Conservation (phyloP, 2,113 vertebrate species). For the Hepsetus odoe region DNA sequence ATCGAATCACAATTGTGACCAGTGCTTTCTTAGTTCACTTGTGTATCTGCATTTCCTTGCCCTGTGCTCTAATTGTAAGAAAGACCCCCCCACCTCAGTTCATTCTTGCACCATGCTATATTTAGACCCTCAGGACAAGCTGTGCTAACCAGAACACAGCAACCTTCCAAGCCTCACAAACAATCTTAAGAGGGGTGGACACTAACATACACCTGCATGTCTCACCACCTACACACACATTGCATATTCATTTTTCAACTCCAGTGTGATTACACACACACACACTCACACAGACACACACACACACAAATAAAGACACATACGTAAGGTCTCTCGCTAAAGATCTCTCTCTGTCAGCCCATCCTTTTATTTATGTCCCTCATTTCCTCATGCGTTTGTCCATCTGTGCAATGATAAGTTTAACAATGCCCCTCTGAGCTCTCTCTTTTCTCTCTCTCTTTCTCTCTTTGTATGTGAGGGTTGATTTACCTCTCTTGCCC, state of each 20-base stretch:
- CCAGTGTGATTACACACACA: too few species aligned
- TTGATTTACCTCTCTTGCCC: slow-evolving; percentile 13
- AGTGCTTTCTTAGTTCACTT: slow-evolving; percentile 1
- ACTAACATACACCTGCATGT: slow-evolving; percentile 4
- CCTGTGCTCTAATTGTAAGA: slow-evolving; percentile 48
- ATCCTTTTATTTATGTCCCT: slow-evolving; percentile 25
- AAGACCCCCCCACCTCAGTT: slow-evolving; percentile 37
- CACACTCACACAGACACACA: too few species aligned
- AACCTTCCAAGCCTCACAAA: slow-evolving; percentile 33
- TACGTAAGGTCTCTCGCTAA: too few species aligned
- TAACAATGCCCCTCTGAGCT: slow-evolving; percentile 50
- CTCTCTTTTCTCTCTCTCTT: slow-evolving; percentile 36
- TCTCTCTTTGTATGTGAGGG: slow-evolving; percentile 11
- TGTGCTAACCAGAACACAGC: slow-evolving; percentile 52
- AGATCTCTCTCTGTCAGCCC: background rate
- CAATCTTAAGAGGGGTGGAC: slow-evolving; percentile 38
- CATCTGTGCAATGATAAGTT: slow-evolving; percentile 62
- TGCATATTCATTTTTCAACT: background rate
- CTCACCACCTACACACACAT: background rate
- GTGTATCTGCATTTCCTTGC: slow-evolving; percentile 29
- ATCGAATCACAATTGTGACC: slow-evolving; percentile 41
- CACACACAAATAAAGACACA: too few species aligned
- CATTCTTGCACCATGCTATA: slow-evolving; percentile 51
- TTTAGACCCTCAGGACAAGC: slow-evolving; percentile 57
- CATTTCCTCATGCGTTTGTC: slow-evolving; percentile 41